phyloP scores from a whole-genome alignment of 2,113 vertebrate species.

The Myocastor coypus region DNA sequence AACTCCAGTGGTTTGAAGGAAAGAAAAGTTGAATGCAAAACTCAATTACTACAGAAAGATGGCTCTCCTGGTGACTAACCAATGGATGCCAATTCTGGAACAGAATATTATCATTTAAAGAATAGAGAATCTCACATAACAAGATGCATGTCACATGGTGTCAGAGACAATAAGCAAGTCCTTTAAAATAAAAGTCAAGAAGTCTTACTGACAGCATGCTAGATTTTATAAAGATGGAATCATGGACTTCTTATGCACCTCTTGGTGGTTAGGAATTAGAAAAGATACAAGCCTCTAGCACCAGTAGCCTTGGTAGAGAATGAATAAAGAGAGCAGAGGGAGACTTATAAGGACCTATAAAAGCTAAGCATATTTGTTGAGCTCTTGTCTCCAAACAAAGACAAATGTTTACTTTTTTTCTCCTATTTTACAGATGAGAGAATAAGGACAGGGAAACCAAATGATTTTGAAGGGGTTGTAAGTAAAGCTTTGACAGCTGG shows the following conservation, averaged over 20 bases:
- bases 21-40: slow-evolving; percentile 33
- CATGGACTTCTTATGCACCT: not conserved
- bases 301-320: not conserved
- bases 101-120: slow-evolving; percentile 36
- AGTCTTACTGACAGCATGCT: slow-evolving; percentile 13
- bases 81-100: not conserved
- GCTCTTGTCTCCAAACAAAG: slow-evolving; percentile 47
- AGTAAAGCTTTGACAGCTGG: not conserved
- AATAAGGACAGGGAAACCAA: slow-evolving; percentile 14
- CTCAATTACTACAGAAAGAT: slow-evolving; percentile 18
- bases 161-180: slow-evolving; percentile 16
- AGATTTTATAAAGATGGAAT: not conserved
- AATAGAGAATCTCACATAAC: not conserved
- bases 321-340: not conserved
- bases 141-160: not conserved
- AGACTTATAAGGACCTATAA: not conserved
- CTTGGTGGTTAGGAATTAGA: not conserved
- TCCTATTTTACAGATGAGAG: slow-evolving; percentile 57
- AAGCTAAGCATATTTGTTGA: not conserved
- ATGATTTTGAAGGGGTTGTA: not conserved
- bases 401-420: slow-evolving; percentile 19
- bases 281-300: not conserved
- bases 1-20: not conserved
- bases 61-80: not conserved
- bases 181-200: slow-evolving; percentile 55